These are phyloP conservation scores for Galleria mellonella DNA, from an alignment of 1,140 invertebrate genomes.

Conservation along the genomic window DNA sequence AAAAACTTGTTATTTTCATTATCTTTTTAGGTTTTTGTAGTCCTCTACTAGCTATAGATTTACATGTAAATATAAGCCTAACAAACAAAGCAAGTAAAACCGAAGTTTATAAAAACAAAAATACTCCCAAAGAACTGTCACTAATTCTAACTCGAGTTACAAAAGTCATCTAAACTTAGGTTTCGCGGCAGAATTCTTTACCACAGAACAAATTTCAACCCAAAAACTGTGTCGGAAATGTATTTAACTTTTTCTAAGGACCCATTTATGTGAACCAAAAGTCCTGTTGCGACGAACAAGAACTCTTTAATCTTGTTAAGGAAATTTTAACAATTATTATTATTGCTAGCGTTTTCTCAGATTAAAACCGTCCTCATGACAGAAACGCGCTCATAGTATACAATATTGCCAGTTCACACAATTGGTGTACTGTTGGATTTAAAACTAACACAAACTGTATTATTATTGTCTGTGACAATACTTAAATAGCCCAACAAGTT, in stretches of 20 bases:
- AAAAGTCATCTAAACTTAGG: too few species aligned
- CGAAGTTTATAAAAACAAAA: too few species aligned
- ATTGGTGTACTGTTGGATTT: background rate
- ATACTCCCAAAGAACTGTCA: too few species aligned
- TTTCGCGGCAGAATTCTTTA: background rate
- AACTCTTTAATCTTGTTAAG: slow-evolving; percentile 18
- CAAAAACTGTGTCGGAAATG: too few species aligned
- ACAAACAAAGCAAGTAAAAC: too few species aligned
- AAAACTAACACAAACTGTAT: background rate
- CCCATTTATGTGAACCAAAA: slow-evolving; percentile 1
- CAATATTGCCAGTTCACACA: background rate
- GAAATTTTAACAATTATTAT: slow-evolving; percentile 25
- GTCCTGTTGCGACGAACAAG: slow-evolving; percentile 11
- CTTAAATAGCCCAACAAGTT: slow-evolving; percentile 10
- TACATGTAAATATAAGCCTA: too few species aligned
- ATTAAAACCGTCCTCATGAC: slow-evolving; percentile 12
- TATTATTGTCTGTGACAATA: background rate
- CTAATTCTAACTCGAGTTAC: too few species aligned
- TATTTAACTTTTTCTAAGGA: background rate
- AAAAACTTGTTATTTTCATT: too few species aligned
- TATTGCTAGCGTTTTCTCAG: slow-evolving; percentile 15
- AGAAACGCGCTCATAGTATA: slow-evolving; percentile 7
- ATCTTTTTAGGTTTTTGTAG: too few species aligned
- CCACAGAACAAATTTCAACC: too few species aligned
- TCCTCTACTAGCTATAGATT: too few species aligned